Conservation (phyloP, 2,888 invertebrate species). For the Serripes groenlandicus region DNA sequence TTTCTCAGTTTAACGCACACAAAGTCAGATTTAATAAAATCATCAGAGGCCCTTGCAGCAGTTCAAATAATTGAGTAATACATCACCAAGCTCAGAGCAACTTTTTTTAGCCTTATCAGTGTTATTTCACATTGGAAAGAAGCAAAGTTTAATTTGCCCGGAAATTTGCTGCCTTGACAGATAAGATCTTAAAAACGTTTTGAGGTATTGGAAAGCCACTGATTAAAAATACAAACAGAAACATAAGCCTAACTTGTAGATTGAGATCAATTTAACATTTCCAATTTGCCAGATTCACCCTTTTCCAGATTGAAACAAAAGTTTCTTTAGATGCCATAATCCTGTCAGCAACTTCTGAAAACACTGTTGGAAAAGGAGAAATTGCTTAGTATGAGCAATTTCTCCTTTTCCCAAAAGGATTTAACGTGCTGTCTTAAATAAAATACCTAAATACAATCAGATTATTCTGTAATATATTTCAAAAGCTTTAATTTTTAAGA, state of each 20-base stretch:
- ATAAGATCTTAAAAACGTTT: slow-evolving; percentile 12
- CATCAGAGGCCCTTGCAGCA: slow-evolving; percentile 13
- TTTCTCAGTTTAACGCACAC: too few species aligned
- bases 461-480: too few species aligned
- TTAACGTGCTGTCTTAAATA: too few species aligned
- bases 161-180: slow-evolving; percentile 1
- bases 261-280: not conserved
- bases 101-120: slow-evolving; percentile 17
- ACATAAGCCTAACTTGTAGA: too few species aligned
- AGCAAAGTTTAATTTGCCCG: slow-evolving; percentile 14
- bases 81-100: not conserved
- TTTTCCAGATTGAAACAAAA: too few species aligned
- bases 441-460: too few species aligned
- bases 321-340: too few species aligned
- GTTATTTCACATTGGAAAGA: slow-evolving; percentile 10
- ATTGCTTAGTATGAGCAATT: not conserved
- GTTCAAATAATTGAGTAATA: slow-evolving; percentile 17
- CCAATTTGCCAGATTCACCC: too few species aligned
- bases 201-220: not conserved
- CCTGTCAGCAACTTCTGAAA: too few species aligned
- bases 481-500: too few species aligned
- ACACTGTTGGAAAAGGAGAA: not conserved
- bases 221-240: too few species aligned
- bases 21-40: slow-evolving; percentile 3
- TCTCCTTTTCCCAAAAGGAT: not conserved